These are phyloP conservation scores for Nomada fabriciana DNA, from an alignment of 2,888 invertebrate species.

Conservation along the genomic window DNA sequence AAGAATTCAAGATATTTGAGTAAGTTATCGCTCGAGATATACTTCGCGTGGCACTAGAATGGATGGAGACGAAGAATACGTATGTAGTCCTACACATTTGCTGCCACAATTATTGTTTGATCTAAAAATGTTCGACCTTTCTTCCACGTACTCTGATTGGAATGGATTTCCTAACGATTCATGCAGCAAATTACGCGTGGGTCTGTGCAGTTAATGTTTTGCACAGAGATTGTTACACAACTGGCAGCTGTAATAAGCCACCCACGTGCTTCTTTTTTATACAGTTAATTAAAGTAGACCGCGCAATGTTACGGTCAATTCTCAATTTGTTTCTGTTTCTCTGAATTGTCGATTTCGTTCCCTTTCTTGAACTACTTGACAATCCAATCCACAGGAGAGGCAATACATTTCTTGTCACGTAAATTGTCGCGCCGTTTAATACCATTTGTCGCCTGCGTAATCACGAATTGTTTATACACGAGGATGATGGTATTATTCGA, in stretches of 20 bases:
- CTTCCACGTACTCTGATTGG: neutral
- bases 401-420: conserved; percentile 22
- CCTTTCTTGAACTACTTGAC: neutral
- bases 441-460: neutral
- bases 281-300: conserved; percentile 32
- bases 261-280: conserved; percentile 27
- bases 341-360: neutral
- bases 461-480: conserved; percentile 16
- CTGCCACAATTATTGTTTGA: neutral
- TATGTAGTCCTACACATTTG: neutral
- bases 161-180: neutral
- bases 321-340: conserved; percentile 4
- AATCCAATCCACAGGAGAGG: neutral
- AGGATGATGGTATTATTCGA: neutral
- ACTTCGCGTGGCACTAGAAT: neutral
- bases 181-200: neutral
- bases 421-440: neutral
- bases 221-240: conserved; percentile 17
- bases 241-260: conserved; percentile 2
- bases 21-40: conserved; percentile 47
- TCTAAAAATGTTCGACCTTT: neutral
- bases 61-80: neutral
- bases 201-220: neutral
- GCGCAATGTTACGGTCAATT: conserved; percentile 38
- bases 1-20: conserved; percentile 30